These are phyloP conservation scores for Melolontha melolontha DNA, from an alignment of 2,888 invertebrate genomes.

Conservation along the genomic window DNA sequence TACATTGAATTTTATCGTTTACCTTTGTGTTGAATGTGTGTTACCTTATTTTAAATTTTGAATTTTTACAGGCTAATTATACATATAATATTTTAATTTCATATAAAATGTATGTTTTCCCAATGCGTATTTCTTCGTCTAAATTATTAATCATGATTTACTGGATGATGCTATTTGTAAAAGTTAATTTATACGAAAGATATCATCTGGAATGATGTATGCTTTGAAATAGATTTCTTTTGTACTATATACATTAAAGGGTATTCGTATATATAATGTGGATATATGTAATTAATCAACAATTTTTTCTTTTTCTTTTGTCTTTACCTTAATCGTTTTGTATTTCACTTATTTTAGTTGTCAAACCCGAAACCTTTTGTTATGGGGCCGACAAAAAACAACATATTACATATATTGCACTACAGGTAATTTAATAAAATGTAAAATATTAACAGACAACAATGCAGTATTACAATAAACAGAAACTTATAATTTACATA, in stretches of 20 bases:
- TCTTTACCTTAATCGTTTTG: slow-evolving; percentile 10
- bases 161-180: slow-evolving; percentile 31
- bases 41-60: slow-evolving; percentile 17
- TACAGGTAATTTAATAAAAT: slow-evolving; percentile 43
- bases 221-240: slow-evolving; percentile 39
- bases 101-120: slow-evolving; percentile 34
- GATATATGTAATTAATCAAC: slow-evolving; percentile 26
- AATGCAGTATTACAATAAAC: slow-evolving; percentile 27
- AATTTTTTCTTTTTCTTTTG: slow-evolving; percentile 17
- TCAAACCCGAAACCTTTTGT: slow-evolving; percentile 24
- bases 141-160: slow-evolving; percentile 23
- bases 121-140: slow-evolving; percentile 7
- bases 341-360: slow-evolving; percentile 31
- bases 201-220: slow-evolving; percentile 29
- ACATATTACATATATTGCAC: slow-evolving; percentile 41
- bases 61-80: slow-evolving; percentile 28
- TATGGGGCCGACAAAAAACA: slow-evolving; percentile 36
- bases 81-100: slow-evolving; percentile 6
- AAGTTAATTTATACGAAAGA: slow-evolving; percentile 34
- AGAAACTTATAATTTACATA: background rate
- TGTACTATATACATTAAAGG: slow-evolving; percentile 42
- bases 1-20: slow-evolving; percentile 22
- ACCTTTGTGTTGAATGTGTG: background rate
- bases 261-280: slow-evolving; percentile 36
- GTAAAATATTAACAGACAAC: slow-evolving; percentile 44